These are phyloP conservation scores for Eremophila alpestris DNA, from an alignment of 2,797 vertebrate species.

Conservation along the genomic window DNA sequence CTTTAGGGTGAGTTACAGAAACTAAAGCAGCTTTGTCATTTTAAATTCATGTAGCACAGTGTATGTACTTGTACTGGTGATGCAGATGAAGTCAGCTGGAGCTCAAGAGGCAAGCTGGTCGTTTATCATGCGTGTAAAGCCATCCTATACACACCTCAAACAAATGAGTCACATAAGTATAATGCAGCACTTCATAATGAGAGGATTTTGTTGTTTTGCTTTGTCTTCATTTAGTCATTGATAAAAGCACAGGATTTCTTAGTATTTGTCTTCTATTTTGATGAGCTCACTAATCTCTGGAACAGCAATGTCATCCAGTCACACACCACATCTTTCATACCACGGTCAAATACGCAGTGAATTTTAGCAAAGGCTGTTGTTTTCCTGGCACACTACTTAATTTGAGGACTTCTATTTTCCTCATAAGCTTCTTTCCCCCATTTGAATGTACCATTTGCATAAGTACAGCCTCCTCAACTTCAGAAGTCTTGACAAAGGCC, in stretches of 20 bases:
- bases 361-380: background rate
- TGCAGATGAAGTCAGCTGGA: constrained; percentile 44
- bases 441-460: background rate
- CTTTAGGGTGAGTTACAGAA: constrained; percentile 9
- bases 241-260: constrained; percentile 35
- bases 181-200: constrained; percentile 38
- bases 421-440: background rate
- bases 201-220: background rate
- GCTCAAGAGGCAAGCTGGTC: background rate
- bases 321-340: background rate
- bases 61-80: constrained; percentile 36
- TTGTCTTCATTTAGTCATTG: constrained; percentile 46
- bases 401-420: background rate
- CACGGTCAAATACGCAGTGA: background rate
- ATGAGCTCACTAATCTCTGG: constrained; percentile 13
- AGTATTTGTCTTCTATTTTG: constrained; percentile 35
- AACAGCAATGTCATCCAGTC: background rate
- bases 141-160: constrained; percentile 28
- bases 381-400: background rate
- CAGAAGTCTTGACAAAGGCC: background rate
- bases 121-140: constrained; percentile 40
- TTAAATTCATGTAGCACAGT: constrained; percentile 30
- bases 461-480: background rate
- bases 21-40: constrained; percentile 29
- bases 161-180: background rate